Evolutionary conservation across 1,140 invertebrate species (phyloP), one percentile per base, ranked within the genome.

Genomic region (Caenorhabditis inopinata): DNA sequence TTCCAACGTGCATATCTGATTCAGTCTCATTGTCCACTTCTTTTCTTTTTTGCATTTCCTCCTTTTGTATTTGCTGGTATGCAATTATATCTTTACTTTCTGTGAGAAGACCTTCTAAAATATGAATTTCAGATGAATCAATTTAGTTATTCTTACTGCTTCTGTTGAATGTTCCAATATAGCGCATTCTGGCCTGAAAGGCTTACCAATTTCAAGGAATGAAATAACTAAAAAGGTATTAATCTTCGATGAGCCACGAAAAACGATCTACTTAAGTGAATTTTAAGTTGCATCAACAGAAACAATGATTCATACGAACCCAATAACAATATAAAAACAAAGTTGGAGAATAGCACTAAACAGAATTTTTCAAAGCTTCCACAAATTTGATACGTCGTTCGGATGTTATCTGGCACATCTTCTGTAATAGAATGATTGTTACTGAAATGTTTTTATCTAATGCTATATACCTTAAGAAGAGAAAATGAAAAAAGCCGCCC

Each of bases 21-120:
- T 68, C 58, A 1, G 21, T 9, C 21, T 68, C 58, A n/a, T 38
- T 29, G 11, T 38, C 38, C n/a, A 32, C 58, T 38, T 38, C 58
- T 68, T 42, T 38, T 38, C 58, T 38, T 21, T 16, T 38, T 32
- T 38, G 4, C 1, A 21, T 16, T 16, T 68, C 58, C 11, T 68
- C 58, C 9, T 42, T 18, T 68, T 12, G 27, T 1, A 32, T 32
- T 68, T 38, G 25, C n/a, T 68, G 58, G 23, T 68, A 68, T 2
- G n/a, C n/a, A 29, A 68, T 68, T n/a, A 68, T 68, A 32, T 68
- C 58, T 12, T 21, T 68, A n/a, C 58, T 27, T 21, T 68, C 58
- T 3, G 32, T 42, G 58, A 68, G 38, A 0, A 68, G 32, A 0
- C 58, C 58, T 21, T 68, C 58, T 68, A 32, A n/a, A 68, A 68